Evolutionary conservation across 2,113 vertebrate species (phyloP).

Genomic region (Triplophysa rosa): DNA sequence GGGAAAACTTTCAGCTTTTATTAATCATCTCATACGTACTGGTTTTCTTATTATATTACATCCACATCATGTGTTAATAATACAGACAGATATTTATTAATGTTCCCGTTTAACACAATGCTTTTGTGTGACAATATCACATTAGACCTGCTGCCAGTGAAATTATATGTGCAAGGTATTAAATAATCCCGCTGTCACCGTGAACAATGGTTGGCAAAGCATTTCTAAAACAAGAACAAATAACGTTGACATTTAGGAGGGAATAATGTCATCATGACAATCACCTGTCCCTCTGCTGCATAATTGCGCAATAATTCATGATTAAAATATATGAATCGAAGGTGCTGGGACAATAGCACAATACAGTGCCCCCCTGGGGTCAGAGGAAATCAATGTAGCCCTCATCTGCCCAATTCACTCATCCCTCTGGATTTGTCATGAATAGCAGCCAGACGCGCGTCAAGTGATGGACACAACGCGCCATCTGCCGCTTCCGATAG

Average conservation of each 20-base stretch:
- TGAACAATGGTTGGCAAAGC: constrained; percentile 11
- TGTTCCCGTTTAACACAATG: not conserved
- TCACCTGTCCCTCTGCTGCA: constrained; percentile 44
- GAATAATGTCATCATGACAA: constrained; percentile 26
- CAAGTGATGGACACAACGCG: constrained; percentile 36
- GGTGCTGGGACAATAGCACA: constrained; percentile 50
- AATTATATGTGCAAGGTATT: not conserved
- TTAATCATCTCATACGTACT: too few relatives aligned
- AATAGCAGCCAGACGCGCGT: constrained; percentile 38
- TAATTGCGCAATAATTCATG: constrained; percentile 54
- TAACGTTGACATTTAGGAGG: constrained; percentile 40
- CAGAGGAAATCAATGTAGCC: constrained; percentile 48
- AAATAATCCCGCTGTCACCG: constrained; percentile 37
- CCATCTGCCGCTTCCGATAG: constrained; percentile 58
- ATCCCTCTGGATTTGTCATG: constrained; percentile 36
- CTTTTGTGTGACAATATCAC: not conserved
- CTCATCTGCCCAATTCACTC: constrained; percentile 49
- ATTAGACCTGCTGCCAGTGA: not conserved
- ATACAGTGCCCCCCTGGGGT: constrained; percentile 40
- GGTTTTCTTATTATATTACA: not conserved
- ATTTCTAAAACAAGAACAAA: constrained; percentile 11
- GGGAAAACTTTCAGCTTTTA: too few relatives aligned
- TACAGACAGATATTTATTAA: constrained; percentile 7
- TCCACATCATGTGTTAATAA: not conserved
- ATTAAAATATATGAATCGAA: constrained; percentile 49